Base-by-base conservation (phyloP, 2,113 vertebrate genomes). In the Falco punctatus region DNA sequence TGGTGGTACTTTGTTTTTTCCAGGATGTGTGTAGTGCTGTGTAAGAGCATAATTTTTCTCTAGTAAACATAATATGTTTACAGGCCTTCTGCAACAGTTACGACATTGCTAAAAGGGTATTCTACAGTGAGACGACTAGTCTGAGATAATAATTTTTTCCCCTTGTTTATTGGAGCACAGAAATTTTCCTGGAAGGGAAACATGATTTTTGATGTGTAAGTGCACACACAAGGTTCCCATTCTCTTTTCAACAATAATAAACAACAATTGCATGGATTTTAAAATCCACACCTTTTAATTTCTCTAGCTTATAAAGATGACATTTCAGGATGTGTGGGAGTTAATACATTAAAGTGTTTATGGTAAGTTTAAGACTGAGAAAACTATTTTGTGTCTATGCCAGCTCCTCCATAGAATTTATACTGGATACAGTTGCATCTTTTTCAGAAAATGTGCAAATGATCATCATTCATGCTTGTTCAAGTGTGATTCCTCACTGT, bases 141-240 rank as follows among this genome's bases (percentile, higher is more conserved):
- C 40, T 35, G 33, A 69, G 42, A 26, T 26, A 54, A 3, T 26
- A 15, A 13, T 54, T 57, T 57, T 32, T 18, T 21, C 3, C 10
- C 9, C 9, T n/a, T 28, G 10, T 44, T 77, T 38, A 64, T 27
- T 26, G 33, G 51, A 66, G 24, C 51, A 21, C 19, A 38, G 15
- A 70, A 18, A 30, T 54, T 49, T 74, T 64, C 44, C 62, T 89
- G 18, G 18, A 57, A 30, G 28, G 23, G 13, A 49, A 70, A 48
- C 0, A 0, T 12, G 38, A n/a, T 9, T 59, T 54, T 51, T 24
- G 13, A 7, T 48, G 9, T 55, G 12, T 58, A 17, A 22, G 13
- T 40, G 18, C 16, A 21, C 19, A 17, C 18, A 20, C 22, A 67
- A 57, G 46, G 33, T 75, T 84, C 16, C 35, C 1, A 1, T 83